Evolutionary conservation across 2,888 invertebrate species (phyloP).

Genomic region (Sisyra terminalis): DNA sequence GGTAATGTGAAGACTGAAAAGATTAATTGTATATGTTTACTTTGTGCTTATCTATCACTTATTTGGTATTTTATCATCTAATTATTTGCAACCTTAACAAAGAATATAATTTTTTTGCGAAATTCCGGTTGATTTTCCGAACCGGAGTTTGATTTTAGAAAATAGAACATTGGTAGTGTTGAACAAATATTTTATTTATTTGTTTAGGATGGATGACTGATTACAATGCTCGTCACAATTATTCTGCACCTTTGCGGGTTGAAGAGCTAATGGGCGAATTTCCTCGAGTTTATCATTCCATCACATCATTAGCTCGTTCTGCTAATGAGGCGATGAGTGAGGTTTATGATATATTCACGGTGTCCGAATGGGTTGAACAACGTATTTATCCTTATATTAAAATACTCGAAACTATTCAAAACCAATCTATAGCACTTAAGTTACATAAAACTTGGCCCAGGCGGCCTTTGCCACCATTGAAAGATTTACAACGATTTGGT

Average conservation of each 20-base stretch:
- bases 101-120: too few relatives aligned
- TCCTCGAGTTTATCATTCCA: conserved; percentile 37
- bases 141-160: too few relatives aligned
- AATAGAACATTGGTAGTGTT: too few relatives aligned
- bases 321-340: conserved; percentile 37
- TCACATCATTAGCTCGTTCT: conserved; percentile 32
- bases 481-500: conserved; percentile 29
- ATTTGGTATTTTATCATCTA: background rate
- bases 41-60: conserved; percentile 15
- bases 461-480: conserved; percentile 36
- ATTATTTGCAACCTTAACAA: background rate
- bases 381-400: conserved; percentile 37
- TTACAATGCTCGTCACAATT: conserved; percentile 51
- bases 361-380: conserved; percentile 50
- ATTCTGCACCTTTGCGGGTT: conserved; percentile 46
- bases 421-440: conserved; percentile 32
- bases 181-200: background rate
- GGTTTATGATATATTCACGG: conserved; percentile 39
- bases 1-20: too few relatives aligned
- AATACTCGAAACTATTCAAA: conserved; percentile 35
- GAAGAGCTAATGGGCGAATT: conserved; percentile 40
- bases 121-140: too few relatives aligned
- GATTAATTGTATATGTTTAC: conserved; percentile 10
- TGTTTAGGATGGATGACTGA: conserved; percentile 46
- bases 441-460: conserved; percentile 37